Conservation (phyloP, 2,797 vertebrate species). For the Sarcoramphus papa region DNA sequence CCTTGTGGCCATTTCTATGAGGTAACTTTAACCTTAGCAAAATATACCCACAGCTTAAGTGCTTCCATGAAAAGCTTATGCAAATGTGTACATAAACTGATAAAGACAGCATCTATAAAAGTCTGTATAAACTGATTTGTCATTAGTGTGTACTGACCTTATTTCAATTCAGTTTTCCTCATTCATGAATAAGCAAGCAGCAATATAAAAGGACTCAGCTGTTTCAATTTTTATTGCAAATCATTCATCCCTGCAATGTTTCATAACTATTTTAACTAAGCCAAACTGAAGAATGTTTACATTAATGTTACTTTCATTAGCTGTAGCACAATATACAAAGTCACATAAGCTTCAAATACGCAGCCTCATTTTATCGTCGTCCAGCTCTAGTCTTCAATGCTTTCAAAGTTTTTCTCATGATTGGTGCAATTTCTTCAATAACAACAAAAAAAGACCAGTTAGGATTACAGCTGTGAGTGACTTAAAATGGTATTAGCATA, state of each 20-base stretch:
- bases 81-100: background rate
- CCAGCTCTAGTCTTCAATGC: conserved; percentile 80
- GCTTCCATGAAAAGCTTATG: background rate
- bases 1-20: background rate
- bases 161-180: background rate
- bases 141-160: background rate
- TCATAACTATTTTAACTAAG: background rate
- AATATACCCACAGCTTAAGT: background rate
- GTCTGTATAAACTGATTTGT: background rate
- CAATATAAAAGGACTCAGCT: background rate
- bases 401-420: conserved; percentile 88
- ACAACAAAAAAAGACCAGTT: background rate
- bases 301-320: background rate
- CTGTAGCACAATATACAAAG: background rate
- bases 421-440: conserved; percentile 82
- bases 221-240: conserved; percentile 14
- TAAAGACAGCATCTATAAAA: background rate
- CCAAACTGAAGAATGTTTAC: background rate
- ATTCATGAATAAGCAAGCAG: background rate
- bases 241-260: background rate
- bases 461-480: background rate
- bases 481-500: background rate
- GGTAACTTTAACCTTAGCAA: background rate
- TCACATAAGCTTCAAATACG: background rate
- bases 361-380: conserved; percentile 63